Conservation (phyloP, 2,113 vertebrate genomes). For the Calonectris borealis region DNA sequence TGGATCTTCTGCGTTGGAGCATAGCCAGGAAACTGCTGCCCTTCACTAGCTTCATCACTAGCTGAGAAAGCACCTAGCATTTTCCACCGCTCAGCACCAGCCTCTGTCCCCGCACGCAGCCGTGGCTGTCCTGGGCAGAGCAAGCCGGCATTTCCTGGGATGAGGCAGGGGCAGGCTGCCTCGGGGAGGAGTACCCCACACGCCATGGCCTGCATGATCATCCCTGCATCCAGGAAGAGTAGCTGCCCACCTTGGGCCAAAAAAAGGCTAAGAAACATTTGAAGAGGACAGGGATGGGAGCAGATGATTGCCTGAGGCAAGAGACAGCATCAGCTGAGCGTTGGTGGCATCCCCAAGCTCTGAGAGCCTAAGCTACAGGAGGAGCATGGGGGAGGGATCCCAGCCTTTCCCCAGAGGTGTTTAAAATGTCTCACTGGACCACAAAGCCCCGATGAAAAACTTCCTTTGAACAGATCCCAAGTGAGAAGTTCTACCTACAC, state of each 20-base stretch:
- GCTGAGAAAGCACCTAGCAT: not conserved
- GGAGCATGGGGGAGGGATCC: not conserved
- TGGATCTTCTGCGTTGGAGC: not conserved
- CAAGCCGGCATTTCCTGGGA: not conserved
- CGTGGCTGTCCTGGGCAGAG: rapidly evolving
- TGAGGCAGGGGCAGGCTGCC: not conserved
- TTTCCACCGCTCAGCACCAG: not conserved
- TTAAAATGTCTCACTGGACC: not conserved
- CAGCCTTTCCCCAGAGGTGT: not conserved
- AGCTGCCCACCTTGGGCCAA: not conserved
- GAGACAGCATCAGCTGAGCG: not conserved
- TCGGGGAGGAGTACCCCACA: not conserved
- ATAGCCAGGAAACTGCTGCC: not conserved
- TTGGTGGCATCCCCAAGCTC: not conserved
- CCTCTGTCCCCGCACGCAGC: rapidly evolving
- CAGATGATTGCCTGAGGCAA: not conserved
- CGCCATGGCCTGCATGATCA: not conserved
- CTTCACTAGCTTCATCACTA: not conserved
- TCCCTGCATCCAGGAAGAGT: not conserved
- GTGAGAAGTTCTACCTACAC: not conserved
- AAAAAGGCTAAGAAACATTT: not conserved
- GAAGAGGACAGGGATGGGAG: not conserved
- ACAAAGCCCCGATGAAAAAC: not conserved
- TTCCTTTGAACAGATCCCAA: not conserved
- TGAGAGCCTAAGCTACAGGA: not conserved